A percentile compares a stretch with the other conserved stretches of the same genome.
Evolutionary conservation across 1,140 invertebrate genomes (phyloP).

Genomic region (Euwallacea fornicatus): DNA sequence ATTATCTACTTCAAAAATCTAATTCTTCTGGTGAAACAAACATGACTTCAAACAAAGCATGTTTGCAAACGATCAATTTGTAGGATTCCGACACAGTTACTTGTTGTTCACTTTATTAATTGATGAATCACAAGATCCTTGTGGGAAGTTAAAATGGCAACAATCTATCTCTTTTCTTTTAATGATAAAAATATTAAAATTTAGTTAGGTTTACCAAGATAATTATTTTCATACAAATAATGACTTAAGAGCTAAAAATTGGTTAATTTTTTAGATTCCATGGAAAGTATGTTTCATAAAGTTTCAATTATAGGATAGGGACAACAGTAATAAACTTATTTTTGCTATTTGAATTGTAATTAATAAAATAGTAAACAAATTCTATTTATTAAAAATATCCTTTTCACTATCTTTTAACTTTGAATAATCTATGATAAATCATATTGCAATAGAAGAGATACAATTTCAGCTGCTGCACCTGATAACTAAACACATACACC

Average conservation of each 20-base stretch:
- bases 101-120: not conserved
- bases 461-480: conserved; percentile 59
- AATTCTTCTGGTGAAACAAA: not conserved
- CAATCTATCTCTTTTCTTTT: no score
- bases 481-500: conserved; percentile 60
- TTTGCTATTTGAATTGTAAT: not conserved
- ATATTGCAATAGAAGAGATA: no score
- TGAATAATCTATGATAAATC: not conserved
- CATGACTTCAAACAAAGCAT: not conserved
- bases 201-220: no score
- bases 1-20: not conserved
- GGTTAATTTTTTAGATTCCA: not conserved
- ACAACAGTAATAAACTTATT: not conserved
- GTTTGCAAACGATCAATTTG: not conserved
- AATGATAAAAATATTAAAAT: no score
- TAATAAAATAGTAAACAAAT: not conserved
- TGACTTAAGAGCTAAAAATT: no score
- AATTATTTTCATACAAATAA: no score
- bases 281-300: not conserved
- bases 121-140: not conserved
- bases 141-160: not conserved
- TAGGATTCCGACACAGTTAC: not conserved
- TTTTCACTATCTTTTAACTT: not conserved
- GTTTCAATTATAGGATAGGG: not conserved
- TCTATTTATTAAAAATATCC: not conserved